A percentile compares a stretch with the other conserved stretches of the same genome.
phyloP scores from a whole-genome alignment of 2,888 invertebrate species.

The Altica lythri region DNA sequence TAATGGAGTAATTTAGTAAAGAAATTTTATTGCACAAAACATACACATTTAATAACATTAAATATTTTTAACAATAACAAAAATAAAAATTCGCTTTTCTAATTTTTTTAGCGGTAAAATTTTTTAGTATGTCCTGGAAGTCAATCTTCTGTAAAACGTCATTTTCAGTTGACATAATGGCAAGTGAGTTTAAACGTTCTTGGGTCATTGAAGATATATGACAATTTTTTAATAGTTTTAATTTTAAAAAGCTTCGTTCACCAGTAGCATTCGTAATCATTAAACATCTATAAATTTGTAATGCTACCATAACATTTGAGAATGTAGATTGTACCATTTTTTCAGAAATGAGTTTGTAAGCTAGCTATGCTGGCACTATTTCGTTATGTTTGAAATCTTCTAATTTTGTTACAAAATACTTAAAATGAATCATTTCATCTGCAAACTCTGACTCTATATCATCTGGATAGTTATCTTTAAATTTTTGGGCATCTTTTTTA shows the following conservation, averaged over 20 bases:
- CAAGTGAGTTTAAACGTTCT: neutral
- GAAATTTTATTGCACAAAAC: too few species aligned
- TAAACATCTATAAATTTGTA: neutral
- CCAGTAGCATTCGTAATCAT: neutral
- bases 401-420: neutral
- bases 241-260: neutral
- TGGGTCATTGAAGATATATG: neutral
- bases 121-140: neutral
- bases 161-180: neutral
- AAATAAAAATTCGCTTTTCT: neutral
- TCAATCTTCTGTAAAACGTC: neutral
- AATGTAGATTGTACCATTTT: neutral
- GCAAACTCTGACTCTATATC: neutral
- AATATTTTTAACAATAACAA: too few species aligned
- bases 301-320: neutral
- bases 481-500: neutral
- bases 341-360: neutral
- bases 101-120: neutral
- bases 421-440: neutral
- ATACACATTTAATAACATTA: too few species aligned
- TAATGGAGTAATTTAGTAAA: too few species aligned
- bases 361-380: neutral
- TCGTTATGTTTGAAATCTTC: neutral
- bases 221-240: neutral
- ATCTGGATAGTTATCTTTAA: neutral